Percentiles rank a stretch among this genome's conserved stretches.
phyloP scores from a whole-genome alignment of 2,797 vertebrate genomes.

The Thunnus albacares region DNA sequence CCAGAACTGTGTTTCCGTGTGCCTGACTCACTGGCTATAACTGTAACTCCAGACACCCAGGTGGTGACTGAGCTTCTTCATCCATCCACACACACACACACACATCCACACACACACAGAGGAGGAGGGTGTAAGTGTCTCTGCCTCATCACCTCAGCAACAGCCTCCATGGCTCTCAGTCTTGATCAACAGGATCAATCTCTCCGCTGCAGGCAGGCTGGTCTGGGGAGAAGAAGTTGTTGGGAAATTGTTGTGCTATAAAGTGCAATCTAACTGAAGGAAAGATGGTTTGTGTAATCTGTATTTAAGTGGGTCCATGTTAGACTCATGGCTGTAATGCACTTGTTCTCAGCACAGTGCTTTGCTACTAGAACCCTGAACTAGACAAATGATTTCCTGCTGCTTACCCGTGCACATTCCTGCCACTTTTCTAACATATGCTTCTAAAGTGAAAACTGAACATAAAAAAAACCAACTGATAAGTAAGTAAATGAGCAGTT shows the following conservation, averaged over 20 bases:
- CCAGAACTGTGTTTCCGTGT: constrained; percentile 41
- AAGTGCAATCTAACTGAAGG: constrained; percentile 4
- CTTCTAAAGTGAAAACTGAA: constrained; percentile 1
- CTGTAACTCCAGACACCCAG: constrained; percentile 66
- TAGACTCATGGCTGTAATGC: constrained; percentile 3
- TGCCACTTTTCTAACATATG: constrained; percentile 8
- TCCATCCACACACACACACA: constrained; percentile 50
- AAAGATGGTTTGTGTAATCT: constrained; percentile 32
- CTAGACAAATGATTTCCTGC: constrained; percentile 25
- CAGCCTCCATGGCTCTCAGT: constrained; percentile 39
- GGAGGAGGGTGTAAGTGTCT: constrained; percentile 40
- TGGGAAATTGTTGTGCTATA: neutral
- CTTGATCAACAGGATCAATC: constrained; percentile 21
- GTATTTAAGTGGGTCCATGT: neutral
- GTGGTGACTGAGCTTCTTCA: constrained; percentile 62
- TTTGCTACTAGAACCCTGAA: constrained; percentile 29
- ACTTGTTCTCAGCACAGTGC: constrained; percentile 7
- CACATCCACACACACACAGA: neutral
- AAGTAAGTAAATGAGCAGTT: neutral
- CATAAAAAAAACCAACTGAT: neutral
- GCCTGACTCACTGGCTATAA: constrained; percentile 64
- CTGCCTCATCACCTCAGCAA: constrained; percentile 60
- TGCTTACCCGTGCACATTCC: constrained; percentile 19
- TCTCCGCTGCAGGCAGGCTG: constrained; percentile 16
- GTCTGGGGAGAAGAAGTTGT: constrained; percentile 4